These are phyloP conservation scores for Xanthorhoe spadicearia DNA, from an alignment of 2,888 invertebrate species.

Conservation along the genomic window DNA sequence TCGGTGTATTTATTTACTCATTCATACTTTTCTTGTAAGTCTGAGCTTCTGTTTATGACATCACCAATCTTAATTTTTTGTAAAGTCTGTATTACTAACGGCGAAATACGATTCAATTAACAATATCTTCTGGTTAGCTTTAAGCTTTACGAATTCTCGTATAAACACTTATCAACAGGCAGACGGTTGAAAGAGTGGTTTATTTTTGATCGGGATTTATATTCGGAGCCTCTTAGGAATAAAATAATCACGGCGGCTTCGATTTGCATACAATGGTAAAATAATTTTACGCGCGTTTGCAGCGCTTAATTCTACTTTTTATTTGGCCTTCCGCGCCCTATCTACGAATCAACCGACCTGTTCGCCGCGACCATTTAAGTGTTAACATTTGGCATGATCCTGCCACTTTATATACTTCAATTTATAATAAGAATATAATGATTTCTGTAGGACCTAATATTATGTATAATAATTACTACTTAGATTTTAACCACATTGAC, in stretches of 20 bases:
- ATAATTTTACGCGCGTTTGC: conserved; percentile 85
- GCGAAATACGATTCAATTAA: conserved; percentile 51
- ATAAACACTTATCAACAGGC: conserved; percentile 72
- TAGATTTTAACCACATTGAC: not conserved
- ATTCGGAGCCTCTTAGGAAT: conserved; percentile 81
- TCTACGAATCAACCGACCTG: conserved; percentile 82
- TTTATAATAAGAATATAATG: conserved; percentile 31
- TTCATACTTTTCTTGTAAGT: conserved; percentile 70
- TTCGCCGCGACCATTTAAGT: conserved; percentile 74
- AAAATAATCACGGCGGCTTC: conserved; percentile 82
- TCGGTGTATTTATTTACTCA: conserved; percentile 71
- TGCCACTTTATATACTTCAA: conserved; percentile 55
- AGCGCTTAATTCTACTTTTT: conserved; percentile 84
- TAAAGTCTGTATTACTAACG: conserved; percentile 57
- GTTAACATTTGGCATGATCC: conserved; percentile 76
- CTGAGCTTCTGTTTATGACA: conserved; percentile 61
- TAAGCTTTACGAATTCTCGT: conserved; percentile 28
- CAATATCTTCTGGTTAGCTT: conserved; percentile 32
- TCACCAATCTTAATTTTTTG: conserved; percentile 47
- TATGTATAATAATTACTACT: not conserved
- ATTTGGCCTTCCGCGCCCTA: conserved; percentile 81
- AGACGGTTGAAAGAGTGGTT: conserved; percentile 54
- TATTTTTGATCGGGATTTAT: conserved; percentile 80
- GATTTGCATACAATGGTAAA: conserved; percentile 85
- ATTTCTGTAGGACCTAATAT: not conserved